Percentiles rank a stretch among this genome's conserved stretches.
These are phyloP conservation scores for Lordiphosa andalusiaca DNA, from an alignment of 2,888 invertebrate species.

Conservation along the genomic window DNA sequence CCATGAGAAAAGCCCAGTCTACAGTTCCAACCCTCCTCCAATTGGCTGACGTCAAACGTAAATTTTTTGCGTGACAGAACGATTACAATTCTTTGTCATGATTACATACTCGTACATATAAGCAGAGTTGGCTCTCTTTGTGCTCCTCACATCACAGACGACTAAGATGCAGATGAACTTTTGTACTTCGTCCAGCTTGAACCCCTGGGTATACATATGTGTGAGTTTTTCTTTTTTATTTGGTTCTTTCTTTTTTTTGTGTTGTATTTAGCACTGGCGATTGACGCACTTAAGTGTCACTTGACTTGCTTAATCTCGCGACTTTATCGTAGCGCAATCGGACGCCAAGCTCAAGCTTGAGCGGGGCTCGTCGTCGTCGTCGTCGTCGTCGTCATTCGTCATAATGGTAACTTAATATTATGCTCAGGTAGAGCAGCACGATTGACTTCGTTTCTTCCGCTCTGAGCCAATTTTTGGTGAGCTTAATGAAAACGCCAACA, in stretches of 20 bases:
- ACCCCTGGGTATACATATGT: no score
- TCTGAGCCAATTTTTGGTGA: constrained; percentile 6
- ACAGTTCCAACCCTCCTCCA: constrained; percentile 11
- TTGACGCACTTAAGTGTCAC: constrained; percentile 69
- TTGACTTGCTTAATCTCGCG: constrained; percentile 70
- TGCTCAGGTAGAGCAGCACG: constrained; percentile 50
- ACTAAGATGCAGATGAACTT: constrained; percentile 24
- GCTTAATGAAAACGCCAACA: constrained; percentile 1
- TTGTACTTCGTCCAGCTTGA: constrained; percentile 31
- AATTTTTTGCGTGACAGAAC: constrained; percentile 17
- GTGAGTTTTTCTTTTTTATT: constrained; percentile 15
- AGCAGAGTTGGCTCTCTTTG: no score
- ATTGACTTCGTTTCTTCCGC: constrained; percentile 16
- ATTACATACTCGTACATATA: constrained; percentile 23
- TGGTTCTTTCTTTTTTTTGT: constrained; percentile 19
- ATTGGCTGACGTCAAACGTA: constrained; percentile 56
- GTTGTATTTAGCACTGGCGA: constrained; percentile 34
- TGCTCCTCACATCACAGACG: no score
- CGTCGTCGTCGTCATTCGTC: constrained; percentile 37
- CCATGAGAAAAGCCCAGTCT: constrained; percentile 42
- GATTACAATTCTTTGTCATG: constrained; percentile 58
- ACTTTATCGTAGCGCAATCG: constrained; percentile 64
- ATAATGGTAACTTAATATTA: constrained; percentile 63
- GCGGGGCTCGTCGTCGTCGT: constrained; percentile 19
- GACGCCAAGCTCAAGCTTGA: constrained; percentile 25